Conservation (phyloP, 2,888 invertebrate species). For the Dryadula phaetusa region DNA sequence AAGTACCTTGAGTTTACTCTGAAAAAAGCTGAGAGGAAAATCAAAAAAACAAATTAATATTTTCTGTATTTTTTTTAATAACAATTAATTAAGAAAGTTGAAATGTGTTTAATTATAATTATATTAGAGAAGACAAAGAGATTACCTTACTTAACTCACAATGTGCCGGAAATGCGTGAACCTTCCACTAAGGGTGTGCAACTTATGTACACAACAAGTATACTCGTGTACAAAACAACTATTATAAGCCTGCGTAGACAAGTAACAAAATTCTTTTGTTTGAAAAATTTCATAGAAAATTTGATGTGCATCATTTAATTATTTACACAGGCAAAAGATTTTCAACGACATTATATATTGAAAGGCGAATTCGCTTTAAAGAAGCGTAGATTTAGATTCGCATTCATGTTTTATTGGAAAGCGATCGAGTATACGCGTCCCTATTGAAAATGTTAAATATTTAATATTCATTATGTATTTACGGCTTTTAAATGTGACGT, state of each 20-base stretch:
- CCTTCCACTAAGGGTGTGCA: too few relatives aligned
- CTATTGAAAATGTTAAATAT: conserved; percentile 11
- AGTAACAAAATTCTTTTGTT: conserved; percentile 11
- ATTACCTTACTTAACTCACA: too few relatives aligned
- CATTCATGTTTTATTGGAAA: conserved; percentile 20
- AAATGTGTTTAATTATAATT: too few relatives aligned
- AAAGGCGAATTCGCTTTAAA: conserved; percentile 7
- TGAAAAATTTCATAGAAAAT: background rate
- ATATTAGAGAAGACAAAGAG: too few relatives aligned
- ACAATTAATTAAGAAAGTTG: too few relatives aligned
- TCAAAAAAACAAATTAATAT: too few relatives aligned
- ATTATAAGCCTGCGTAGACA: background rate
- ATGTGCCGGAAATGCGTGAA: too few relatives aligned
- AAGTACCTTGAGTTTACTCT: too few relatives aligned
- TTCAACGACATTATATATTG: conserved; percentile 16
- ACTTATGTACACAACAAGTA: too few relatives aligned
- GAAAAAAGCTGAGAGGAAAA: too few relatives aligned
- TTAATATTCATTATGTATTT: background rate
- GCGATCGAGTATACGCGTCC: conserved; percentile 4
- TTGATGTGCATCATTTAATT: conserved; percentile 3
- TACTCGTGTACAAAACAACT: background rate
- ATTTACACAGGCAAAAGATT: conserved; percentile 11
- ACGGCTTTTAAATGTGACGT: background rate
- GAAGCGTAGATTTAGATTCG: conserved; percentile 2
- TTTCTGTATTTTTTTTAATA: too few relatives aligned